Evolutionary conservation across 2,797 vertebrate genomes (phyloP).

Genomic region (Acrocephalus scirpaceus): DNA sequence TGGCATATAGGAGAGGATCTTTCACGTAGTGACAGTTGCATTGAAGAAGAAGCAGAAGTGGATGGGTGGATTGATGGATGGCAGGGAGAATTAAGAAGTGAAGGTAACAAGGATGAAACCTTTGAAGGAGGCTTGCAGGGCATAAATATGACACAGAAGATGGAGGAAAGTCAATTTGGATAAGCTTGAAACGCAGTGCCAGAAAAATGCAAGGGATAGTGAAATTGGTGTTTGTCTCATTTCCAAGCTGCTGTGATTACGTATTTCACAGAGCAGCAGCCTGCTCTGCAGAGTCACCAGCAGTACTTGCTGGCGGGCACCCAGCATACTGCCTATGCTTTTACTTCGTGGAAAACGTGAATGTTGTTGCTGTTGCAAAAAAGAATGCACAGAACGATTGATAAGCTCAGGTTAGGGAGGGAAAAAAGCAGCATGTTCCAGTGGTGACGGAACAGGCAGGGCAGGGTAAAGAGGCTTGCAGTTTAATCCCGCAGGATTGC

Average conservation of each 20-base stretch:
- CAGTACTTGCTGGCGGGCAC: background rate
- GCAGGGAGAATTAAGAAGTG: background rate
- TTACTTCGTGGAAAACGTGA: background rate
- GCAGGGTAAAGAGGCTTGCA: background rate
- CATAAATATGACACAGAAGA: background rate
- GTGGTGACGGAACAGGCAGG: background rate
- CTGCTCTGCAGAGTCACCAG: background rate
- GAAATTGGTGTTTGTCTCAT: background rate
- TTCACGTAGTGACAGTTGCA: background rate
- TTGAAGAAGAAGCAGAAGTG: background rate
- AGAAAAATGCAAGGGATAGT: background rate
- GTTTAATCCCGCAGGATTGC: constrained; percentile 26
- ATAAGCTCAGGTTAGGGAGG: background rate
- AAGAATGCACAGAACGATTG: background rate
- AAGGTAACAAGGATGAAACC: background rate
- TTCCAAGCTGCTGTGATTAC: background rate
- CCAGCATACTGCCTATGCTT: accelerated
- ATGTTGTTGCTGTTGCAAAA: background rate
- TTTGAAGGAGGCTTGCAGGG: background rate
- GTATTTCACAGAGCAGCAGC: background rate
- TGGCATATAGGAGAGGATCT: background rate
- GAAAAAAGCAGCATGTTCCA: accelerated
- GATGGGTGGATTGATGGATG: too few species aligned
- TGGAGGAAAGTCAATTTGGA: background rate
- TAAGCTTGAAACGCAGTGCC: background rate